Conservation (phyloP, 2,113 vertebrate species). For the Hiodon alosoides region DNA sequence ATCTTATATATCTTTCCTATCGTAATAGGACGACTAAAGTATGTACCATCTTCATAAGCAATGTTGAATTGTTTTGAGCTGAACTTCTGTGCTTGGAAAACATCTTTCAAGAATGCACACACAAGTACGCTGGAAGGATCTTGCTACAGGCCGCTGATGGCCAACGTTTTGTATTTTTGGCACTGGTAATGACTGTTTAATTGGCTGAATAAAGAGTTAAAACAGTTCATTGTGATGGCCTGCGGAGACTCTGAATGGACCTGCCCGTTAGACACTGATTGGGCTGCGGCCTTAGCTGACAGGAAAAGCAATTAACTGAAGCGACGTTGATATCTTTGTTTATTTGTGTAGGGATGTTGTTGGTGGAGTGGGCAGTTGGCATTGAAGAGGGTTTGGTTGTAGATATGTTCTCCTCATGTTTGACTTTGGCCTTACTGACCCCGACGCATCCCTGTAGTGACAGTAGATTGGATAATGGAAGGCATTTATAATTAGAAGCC, state of each 20-base stretch:
- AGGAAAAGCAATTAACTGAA: slow-evolving; percentile 2
- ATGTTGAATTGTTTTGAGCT: background rate
- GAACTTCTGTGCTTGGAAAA: background rate
- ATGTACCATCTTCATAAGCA: background rate
- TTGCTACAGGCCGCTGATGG: background rate
- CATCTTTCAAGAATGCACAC: background rate
- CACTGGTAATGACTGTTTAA: background rate
- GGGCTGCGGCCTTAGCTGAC: background rate
- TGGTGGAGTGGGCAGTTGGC: background rate
- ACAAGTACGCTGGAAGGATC: too few relatives aligned
- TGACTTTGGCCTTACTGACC: background rate
- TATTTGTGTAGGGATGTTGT: background rate
- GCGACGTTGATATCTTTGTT: background rate
- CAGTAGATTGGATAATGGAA: background rate
- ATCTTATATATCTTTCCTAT: too few relatives aligned
- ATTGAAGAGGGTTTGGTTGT: background rate
- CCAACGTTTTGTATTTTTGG: background rate
- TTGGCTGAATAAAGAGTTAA: slow-evolving; percentile 1
- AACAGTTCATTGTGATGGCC: background rate
- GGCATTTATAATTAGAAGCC: background rate
- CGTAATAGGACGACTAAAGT: too few relatives aligned
- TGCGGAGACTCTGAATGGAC: background rate
- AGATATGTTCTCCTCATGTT: background rate
- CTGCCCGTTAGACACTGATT: background rate
- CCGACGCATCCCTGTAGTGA: background rate